A percentile compares a stretch with the other conserved stretches of the same genome.
These are phyloP conservation scores for Gorsachius goisagi DNA, from an alignment of 2,113 vertebrate genomes.

Conservation along the genomic window DNA sequence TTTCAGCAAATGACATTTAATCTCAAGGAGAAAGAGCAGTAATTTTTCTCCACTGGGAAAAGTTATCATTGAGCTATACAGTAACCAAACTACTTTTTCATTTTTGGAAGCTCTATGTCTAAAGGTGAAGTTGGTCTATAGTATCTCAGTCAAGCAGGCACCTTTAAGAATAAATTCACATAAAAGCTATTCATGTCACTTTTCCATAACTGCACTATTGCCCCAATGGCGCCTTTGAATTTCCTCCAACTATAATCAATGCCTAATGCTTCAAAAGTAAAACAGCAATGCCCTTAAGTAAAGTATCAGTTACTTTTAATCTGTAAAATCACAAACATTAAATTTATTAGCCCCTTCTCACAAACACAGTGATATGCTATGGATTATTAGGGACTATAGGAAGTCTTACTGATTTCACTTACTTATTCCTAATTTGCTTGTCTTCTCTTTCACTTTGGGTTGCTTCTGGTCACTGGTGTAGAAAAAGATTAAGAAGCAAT, in stretches of 20 bases:
- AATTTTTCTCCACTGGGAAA: background rate
- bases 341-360: background rate
- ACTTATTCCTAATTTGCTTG: background rate
- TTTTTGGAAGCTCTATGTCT: background rate
- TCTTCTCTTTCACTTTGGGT: background rate
- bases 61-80: background rate
- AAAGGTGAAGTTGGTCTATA: background rate
- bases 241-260: background rate
- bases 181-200: background rate
- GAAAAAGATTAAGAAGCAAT: background rate
- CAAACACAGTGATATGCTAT: background rate
- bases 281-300: background rate
- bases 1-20: background rate
- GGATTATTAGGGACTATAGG: background rate
- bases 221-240: background rate
- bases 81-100: background rate
- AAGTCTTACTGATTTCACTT: background rate
- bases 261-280: background rate
- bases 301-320: background rate
- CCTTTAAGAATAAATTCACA: background rate
- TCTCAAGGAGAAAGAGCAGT: background rate
- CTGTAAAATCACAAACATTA: background rate
- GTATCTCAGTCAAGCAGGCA: background rate
- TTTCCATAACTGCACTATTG: background rate
- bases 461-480: background rate